phyloP scores from a whole-genome alignment of 2,113 vertebrate species.

The Xenopus borealis region DNA sequence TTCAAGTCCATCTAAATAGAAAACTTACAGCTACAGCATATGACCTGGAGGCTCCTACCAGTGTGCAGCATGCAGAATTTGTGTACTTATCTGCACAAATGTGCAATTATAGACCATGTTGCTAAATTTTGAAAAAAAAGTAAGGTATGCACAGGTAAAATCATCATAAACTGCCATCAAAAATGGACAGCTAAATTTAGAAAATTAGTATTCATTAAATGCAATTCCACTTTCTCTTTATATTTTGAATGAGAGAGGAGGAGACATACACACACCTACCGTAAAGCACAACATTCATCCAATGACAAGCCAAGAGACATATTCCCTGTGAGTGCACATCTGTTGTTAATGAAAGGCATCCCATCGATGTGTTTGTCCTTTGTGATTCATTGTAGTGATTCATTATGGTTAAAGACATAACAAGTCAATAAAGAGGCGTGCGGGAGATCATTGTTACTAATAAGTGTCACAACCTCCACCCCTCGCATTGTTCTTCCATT shows the following conservation, averaged over 20 bases:
- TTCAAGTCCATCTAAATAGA: too few species aligned
- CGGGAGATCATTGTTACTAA: background rate
- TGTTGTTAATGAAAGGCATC: background rate
- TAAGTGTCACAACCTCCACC: background rate
- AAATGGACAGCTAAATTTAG: too few species aligned
- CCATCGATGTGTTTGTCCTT: background rate
- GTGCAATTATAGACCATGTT: too few species aligned
- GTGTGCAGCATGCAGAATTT: too few species aligned
- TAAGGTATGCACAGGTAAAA: too few species aligned
- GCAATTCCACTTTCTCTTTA: too few species aligned
- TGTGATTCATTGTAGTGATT: constrained; percentile 2
- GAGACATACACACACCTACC: background rate
- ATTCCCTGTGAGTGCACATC: background rate
- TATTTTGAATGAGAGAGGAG: background rate
- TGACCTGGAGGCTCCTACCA: too few species aligned
- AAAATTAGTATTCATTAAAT: too few species aligned
- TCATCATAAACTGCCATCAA: too few species aligned
- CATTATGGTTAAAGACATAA: constrained; percentile 9
- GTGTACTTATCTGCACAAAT: too few species aligned
- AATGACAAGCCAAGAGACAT: background rate
- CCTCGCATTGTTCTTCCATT: background rate
- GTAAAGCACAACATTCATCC: background rate
- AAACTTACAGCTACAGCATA: too few species aligned
- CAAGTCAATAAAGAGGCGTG: constrained; percentile 12
- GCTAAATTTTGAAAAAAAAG: too few species aligned